These are phyloP conservation scores for Mycteria americana DNA, from an alignment of 2,797 vertebrate genomes.

Conservation along the genomic window DNA sequence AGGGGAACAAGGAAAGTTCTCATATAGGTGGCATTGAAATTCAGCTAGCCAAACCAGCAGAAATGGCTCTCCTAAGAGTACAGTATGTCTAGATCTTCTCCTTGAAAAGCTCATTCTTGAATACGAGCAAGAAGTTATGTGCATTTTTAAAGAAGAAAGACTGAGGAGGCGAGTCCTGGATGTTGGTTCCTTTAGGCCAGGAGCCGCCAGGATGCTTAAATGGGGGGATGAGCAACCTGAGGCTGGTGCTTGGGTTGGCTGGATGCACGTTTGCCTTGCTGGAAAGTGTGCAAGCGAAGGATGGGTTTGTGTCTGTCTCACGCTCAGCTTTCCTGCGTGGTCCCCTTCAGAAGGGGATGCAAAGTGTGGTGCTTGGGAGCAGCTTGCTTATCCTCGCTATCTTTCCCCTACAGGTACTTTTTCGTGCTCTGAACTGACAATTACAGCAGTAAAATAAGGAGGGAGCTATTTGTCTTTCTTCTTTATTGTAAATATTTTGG, in stretches of 20 bases:
- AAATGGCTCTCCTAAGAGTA: background rate
- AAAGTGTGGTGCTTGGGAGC: background rate
- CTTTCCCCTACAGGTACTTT: background rate
- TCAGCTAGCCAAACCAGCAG: background rate
- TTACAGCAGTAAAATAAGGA: background rate
- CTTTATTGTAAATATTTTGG: background rate
- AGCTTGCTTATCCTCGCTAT: fast-evolving
- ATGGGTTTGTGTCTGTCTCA: background rate
- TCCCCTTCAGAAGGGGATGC: background rate
- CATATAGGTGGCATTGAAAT: background rate
- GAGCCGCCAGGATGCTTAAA: background rate
- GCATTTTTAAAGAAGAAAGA: background rate
- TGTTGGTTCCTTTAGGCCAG: background rate
- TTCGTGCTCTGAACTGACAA: background rate
- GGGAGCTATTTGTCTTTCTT: background rate
- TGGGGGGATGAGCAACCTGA: background rate
- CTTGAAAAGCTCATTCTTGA: background rate
- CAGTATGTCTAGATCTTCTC: background rate
- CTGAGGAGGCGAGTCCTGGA: background rate
- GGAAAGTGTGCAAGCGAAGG: background rate
- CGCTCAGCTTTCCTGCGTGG: background rate
- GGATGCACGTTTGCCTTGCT: fast-evolving
- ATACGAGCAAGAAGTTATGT: background rate
- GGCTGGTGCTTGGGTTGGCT: background rate
- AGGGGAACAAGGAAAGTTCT: background rate